These are phyloP conservation scores for Aricia agestis DNA, from an alignment of 1,140 invertebrate genomes.

Conservation along the genomic window DNA sequence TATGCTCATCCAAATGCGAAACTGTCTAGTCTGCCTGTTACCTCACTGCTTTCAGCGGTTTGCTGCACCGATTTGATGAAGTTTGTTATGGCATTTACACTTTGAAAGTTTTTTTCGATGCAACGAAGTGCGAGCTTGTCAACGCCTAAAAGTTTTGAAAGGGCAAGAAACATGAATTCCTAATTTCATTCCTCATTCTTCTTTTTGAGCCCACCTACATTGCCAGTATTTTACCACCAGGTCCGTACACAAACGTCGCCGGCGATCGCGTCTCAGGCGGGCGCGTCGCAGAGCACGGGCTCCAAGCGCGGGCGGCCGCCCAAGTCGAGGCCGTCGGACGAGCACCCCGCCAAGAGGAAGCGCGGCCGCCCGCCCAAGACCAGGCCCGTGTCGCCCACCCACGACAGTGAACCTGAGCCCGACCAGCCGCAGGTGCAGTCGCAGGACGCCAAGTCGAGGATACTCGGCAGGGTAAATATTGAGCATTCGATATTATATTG, in stretches of 20 bases:
- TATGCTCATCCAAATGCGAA: too few species aligned
- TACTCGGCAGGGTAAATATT: conserved; percentile 53
- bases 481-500: too few species aligned
- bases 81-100: too few species aligned
- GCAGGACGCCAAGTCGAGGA: conserved; percentile 59
- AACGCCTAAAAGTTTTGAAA: too few species aligned
- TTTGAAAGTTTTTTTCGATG: too few species aligned
- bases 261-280: conserved; percentile 30
- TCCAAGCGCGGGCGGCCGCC: conserved; percentile 58
- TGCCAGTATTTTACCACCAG: conserved; percentile 19
- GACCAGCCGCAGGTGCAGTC: conserved; percentile 42
- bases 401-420: conserved; percentile 48
- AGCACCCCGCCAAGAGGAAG: conserved; percentile 52
- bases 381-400: conserved; percentile 35
- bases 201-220: too few species aligned
- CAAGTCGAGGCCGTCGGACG: conserved; percentile 43
- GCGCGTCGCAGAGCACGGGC: conserved; percentile 40
- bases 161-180: too few species aligned
- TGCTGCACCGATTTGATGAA: too few species aligned
- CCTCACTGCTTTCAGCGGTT: too few species aligned
- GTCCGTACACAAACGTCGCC: conserved; percentile 35
- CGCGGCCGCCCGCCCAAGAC: conserved; percentile 53
- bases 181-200: too few species aligned
- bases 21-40: too few species aligned
- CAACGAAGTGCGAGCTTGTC: too few species aligned